Percentiles rank a stretch among this genome's conserved stretches.
Evolutionary conservation across 2,888 invertebrate genomes (phyloP).

Genomic region (Scaeva pyrastri): DNA sequence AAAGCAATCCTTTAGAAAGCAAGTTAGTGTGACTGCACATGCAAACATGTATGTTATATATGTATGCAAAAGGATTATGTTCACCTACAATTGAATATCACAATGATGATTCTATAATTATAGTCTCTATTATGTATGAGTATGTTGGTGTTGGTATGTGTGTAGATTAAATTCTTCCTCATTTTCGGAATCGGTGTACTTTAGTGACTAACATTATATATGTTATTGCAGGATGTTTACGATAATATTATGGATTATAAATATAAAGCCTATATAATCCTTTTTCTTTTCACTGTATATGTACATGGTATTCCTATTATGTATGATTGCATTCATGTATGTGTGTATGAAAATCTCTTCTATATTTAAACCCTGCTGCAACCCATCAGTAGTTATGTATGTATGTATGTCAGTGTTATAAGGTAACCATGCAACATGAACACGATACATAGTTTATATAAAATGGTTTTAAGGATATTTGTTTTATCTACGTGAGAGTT

Average conservation of each 20-base stretch:
- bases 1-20: conserved; percentile 36
- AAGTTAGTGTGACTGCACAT: conserved; percentile 22
- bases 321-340: neutral
- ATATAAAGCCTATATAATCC: conserved; percentile 21
- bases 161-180: conserved; percentile 38
- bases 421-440: conserved; percentile 2
- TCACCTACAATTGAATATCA: conserved; percentile 30
- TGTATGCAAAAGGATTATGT: conserved; percentile 11
- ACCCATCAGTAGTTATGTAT: too few relatives aligned
- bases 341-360: conserved; percentile 1
- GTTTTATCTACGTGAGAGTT: too few relatives aligned
- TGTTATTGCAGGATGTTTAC: neutral
- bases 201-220: neutral
- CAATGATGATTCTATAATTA: conserved; percentile 4
- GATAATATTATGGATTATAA: conserved; percentile 24
- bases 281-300: conserved; percentile 13
- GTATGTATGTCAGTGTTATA: neutral
- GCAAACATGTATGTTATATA: too few relatives aligned
- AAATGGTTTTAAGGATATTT: neutral
- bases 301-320: too few relatives aligned
- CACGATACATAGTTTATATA: neutral
- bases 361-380: neutral
- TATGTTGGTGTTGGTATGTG: too few relatives aligned
- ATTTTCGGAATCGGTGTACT: neutral
- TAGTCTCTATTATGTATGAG: neutral